Base-by-base conservation (phyloP, 2,888 invertebrate species). In the Cybosia mesomella region DNA sequence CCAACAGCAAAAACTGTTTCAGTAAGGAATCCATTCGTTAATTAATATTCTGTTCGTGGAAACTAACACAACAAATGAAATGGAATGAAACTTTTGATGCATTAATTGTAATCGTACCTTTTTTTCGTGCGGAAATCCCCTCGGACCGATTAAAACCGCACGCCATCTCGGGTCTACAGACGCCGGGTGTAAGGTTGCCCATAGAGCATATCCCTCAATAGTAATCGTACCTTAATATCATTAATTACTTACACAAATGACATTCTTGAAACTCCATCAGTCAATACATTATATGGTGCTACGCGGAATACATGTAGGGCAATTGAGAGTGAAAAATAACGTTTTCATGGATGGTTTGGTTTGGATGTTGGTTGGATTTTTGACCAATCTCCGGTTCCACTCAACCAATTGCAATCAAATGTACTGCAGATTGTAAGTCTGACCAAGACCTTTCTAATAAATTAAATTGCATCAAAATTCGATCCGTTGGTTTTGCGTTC, bases 191-290 rank as follows among this genome's bases (percentile, higher is more conserved):
- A n/a, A n/a, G n/a, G n/a, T n/a, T n/a, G n/a, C n/a, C n/a, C n/a
- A n/a, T n/a, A n/a, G n/a, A n/a, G n/a, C n/a, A n/a, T n/a, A n/a
- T n/a, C n/a, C n/a, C n/a, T n/a, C n/a, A 64, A 58, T 57, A 60
- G 49, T 49, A 28, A 58, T 62, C 57, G 43, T 57, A 34, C 58
- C 24, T 10, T 57, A 32, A 57, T 36, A 61, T 34, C 21, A 32
- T 54, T 67, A 22, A 62, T 57, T 49, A 62, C 62, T 59, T 68
- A 58, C 22, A 32, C 62, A 54, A 59, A 58, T 65, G 32, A 34
- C 58, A 58, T 64, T 39, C 28, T 64, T 58, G n/a, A 43, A 49
- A 22, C 49, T n/a, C 21, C 28, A 59, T 64, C 54, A 57, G 61
- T 28, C 61, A 69, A 65, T 64, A 60, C 28, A 61, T 49, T 53